Evolutionary conservation across 2,888 invertebrate genomes (phyloP).

Genomic region (Mythimna loreyi): DNA sequence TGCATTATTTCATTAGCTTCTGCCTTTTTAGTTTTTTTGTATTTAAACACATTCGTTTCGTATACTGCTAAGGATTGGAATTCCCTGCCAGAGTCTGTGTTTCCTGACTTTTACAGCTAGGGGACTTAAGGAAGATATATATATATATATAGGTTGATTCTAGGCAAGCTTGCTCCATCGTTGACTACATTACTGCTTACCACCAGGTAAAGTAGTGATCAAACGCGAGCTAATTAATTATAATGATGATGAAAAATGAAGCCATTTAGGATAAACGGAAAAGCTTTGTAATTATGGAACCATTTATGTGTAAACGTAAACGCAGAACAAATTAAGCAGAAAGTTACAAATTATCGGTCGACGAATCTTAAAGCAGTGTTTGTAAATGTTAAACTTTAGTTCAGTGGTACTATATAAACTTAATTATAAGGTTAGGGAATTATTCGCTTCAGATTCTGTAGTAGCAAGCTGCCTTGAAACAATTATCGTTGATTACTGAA

Average conservation of each 20-base stretch:
- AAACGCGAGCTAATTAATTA: too few relatives aligned
- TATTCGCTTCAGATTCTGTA: constrained; percentile 16
- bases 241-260: background rate
- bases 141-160: too few relatives aligned
- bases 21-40: too few relatives aligned
- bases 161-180: too few relatives aligned
- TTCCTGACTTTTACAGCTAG: too few relatives aligned
- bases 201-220: too few relatives aligned
- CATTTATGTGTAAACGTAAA: background rate
- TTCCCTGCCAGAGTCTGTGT: too few relatives aligned
- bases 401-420: constrained; percentile 15
- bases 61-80: too few relatives aligned
- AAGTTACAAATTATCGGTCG: background rate
- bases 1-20: too few relatives aligned
- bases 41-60: too few relatives aligned
- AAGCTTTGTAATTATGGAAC: background rate
- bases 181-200: too few relatives aligned
- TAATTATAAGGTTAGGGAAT: constrained; percentile 21
- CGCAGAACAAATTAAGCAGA: background rate
- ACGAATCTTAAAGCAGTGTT: background rate
- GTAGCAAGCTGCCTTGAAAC: background rate
- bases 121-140: too few relatives aligned
- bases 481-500: constrained; percentile 5
- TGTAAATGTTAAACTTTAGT: constrained; percentile 2
- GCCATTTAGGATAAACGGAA: background rate